Percentiles rank a stretch among this genome's conserved stretches.
phyloP scores from a whole-genome alignment of 2,888 invertebrate genomes.

The Ramazzottius varieornatus region DNA sequence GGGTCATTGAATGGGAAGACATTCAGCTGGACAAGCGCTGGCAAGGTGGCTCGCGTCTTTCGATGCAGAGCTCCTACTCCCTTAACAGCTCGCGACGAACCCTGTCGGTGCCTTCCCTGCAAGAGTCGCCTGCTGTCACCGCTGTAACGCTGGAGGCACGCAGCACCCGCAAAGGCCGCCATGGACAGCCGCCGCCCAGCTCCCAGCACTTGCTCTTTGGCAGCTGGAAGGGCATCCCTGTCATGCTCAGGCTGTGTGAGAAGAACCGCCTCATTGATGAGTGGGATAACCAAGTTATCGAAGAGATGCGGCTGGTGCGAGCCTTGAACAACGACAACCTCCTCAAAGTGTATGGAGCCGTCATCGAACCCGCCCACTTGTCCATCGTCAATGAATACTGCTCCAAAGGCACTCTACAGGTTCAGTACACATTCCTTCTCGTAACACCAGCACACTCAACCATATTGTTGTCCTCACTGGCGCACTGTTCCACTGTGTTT shows the following conservation, averaged over 20 bases:
- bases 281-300: background rate
- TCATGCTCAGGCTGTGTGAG: background rate
- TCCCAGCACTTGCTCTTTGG: background rate
- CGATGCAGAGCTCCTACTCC: background rate
- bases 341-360: constrained; percentile 14
- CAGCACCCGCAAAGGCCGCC: background rate
- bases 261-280: background rate
- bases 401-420: constrained; percentile 15
- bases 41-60: background rate
- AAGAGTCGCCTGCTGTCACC: too few species aligned
- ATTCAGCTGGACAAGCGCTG: background rate
- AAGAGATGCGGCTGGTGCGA: constrained; percentile 11
- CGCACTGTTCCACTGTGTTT: too few species aligned
- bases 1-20: background rate
- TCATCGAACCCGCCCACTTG: constrained; percentile 10
- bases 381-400: constrained; percentile 15
- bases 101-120: too few species aligned
- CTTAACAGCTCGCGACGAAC: background rate
- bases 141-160: background rate
- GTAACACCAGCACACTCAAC: background rate
- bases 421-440: too few species aligned
- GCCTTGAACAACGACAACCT: constrained; percentile 14
- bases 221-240: background rate
- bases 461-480: too few species aligned
- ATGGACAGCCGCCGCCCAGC: background rate